A percentile compares a stretch with the other conserved stretches of the same genome.
Conservation (phyloP, 2,888 invertebrate species). For the Phengaris arion region DNA sequence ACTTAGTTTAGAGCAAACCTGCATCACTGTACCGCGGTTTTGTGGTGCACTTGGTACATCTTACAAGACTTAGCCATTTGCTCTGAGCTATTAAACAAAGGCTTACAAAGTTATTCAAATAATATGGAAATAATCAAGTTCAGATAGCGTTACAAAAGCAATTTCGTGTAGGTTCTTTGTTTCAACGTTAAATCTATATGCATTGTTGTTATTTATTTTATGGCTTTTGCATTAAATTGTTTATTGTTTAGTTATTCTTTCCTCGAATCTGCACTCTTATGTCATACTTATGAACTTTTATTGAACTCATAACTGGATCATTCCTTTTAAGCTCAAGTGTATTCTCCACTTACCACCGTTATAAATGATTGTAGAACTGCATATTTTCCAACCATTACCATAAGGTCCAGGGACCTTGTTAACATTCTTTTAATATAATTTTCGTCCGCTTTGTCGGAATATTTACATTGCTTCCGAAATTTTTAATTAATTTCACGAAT, state of each 20-base stretch:
- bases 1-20: background rate
- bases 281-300: background rate
- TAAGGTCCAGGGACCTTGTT: slow-evolving; percentile 12
- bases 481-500: slow-evolving; percentile 18
- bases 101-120: background rate
- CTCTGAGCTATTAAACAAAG: background rate
- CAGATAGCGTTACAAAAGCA: background rate
- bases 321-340: background rate
- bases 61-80: background rate
- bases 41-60: background rate
- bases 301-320: slow-evolving; percentile 1
- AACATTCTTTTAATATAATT: slow-evolving; percentile 22
- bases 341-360: background rate
- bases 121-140: background rate
- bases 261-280: background rate
- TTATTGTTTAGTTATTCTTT: background rate
- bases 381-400: slow-evolving; percentile 8
- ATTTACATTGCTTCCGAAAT: slow-evolving; percentile 22
- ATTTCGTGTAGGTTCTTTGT: background rate
- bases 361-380: slow-evolving; percentile 3
- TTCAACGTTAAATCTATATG: background rate
- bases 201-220: background rate
- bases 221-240: background rate
- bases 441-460: slow-evolving; percentile 15
- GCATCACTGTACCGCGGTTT: background rate